A percentile compares a stretch with the other conserved stretches of the same genome.
Conservation (phyloP, 2,113 vertebrate species). For the Apteryx mantelli region DNA sequence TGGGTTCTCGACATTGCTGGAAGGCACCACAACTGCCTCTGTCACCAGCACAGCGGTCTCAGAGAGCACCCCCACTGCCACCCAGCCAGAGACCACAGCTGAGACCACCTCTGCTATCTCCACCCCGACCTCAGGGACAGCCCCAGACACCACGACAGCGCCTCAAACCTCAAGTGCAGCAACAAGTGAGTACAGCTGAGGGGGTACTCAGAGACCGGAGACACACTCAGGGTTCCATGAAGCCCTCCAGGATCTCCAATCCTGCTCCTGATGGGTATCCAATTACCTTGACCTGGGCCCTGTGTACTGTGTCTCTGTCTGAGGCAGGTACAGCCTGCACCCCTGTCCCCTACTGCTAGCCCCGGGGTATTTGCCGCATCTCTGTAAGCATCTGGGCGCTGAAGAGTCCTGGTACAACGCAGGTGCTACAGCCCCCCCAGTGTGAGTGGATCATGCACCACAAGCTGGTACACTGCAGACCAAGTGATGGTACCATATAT, state of each 20-base stretch:
- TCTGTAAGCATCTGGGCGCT: background rate
- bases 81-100: background rate
- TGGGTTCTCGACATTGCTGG: accelerated
- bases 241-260: accelerated
- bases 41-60: accelerated
- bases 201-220: too few relatives aligned
- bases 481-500: too few relatives aligned
- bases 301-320: too few relatives aligned
- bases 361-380: background rate
- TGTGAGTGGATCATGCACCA: too few relatives aligned
- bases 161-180: background rate
- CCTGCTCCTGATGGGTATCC: background rate
- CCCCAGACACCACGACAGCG: background rate
- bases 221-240: background rate
- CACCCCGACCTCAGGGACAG: accelerated
- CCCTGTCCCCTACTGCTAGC: background rate
- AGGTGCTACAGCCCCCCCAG: background rate
- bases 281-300: background rate
- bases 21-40: background rate
- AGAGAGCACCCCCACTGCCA: background rate
- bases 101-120: background rate
- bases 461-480: too few relatives aligned
- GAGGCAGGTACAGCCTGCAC: background rate
- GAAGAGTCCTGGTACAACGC: background rate
- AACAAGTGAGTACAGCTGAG: accelerated